phyloP scores from a whole-genome alignment of 2,113 vertebrate genomes.

The Chrysochloris asiatica region DNA sequence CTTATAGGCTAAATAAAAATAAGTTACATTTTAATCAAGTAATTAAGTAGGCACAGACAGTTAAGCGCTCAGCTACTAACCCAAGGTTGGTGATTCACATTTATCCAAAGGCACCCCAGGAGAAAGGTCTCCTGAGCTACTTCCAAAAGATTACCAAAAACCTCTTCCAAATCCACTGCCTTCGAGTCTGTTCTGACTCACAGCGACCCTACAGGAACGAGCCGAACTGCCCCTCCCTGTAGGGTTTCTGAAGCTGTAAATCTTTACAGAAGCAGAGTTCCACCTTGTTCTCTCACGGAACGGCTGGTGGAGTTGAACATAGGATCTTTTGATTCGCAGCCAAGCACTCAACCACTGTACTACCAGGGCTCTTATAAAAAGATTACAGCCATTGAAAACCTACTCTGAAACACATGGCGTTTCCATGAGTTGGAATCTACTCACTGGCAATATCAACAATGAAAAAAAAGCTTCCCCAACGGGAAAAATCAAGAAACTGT shows the following conservation, averaged over 20 bases:
- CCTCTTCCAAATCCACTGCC: no score
- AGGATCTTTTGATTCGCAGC: background rate
- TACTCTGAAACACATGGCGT: background rate
- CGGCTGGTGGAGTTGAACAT: background rate
- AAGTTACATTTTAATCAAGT: slow-evolving; percentile 26
- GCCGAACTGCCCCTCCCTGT: no score
- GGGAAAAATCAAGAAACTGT: slow-evolving; percentile 24
- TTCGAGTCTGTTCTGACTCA: background rate
- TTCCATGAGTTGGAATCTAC: background rate
- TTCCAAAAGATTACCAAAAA: no score
- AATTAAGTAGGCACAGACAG: background rate
- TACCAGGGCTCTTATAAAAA: background rate
- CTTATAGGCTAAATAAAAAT: slow-evolving; percentile 4
- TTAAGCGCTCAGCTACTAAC: no score
- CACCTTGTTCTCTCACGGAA: background rate
- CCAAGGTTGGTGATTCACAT: no score
- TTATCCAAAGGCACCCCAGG: no score
- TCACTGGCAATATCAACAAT: background rate
- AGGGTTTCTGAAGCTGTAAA: background rate
- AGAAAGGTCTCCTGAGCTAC: no score
- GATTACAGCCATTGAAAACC: background rate
- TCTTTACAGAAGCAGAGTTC: background rate
- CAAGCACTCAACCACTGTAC: background rate
- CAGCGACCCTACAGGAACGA: background rate
- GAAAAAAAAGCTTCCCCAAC: background rate